phyloP scores from a whole-genome alignment of 2,888 invertebrate species.

The Pimpla rufipes region DNA sequence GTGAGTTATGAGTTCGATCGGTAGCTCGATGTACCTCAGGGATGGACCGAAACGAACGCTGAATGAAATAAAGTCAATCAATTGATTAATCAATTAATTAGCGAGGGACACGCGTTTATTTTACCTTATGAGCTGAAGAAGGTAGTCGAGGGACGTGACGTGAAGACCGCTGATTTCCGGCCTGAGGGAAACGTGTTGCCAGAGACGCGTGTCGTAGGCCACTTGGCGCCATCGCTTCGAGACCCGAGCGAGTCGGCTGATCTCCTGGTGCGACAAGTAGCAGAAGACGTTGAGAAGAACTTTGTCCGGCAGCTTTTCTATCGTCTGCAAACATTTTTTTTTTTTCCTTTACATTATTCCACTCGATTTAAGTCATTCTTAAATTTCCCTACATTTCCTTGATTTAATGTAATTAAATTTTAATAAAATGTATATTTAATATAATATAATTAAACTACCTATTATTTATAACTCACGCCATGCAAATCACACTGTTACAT shows the following conservation, averaged over 20 bases:
- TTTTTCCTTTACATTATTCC: too few species aligned
- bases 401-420: too few species aligned
- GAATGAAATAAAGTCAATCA: conserved; percentile 45
- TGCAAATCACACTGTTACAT: too few species aligned
- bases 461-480: too few species aligned
- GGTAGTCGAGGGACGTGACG: conserved; percentile 94
- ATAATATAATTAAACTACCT: too few species aligned
- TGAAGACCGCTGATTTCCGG: conserved; percentile 98
- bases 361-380: too few species aligned
- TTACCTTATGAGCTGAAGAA: conserved; percentile 93
- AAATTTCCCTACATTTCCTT: too few species aligned
- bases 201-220: conserved; percentile 97
- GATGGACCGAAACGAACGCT: conserved; percentile 95
- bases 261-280: conserved; percentile 96
- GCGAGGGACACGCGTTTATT: too few species aligned
- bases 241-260: conserved; percentile 96
- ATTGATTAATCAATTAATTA: not conserved
- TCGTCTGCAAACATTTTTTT: conserved; percentile 89
- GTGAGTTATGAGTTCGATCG: conserved; percentile 98
- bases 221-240: conserved; percentile 98
- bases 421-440: too few species aligned
- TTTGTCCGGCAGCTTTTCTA: conserved; percentile 98
- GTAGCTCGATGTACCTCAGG: conserved; percentile 95
- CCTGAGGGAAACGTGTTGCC: conserved; percentile 98
- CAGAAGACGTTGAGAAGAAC: conserved; percentile 97